Conservation (phyloP, 1,140 invertebrate genomes). For the Cardiocondyla obscurior region DNA sequence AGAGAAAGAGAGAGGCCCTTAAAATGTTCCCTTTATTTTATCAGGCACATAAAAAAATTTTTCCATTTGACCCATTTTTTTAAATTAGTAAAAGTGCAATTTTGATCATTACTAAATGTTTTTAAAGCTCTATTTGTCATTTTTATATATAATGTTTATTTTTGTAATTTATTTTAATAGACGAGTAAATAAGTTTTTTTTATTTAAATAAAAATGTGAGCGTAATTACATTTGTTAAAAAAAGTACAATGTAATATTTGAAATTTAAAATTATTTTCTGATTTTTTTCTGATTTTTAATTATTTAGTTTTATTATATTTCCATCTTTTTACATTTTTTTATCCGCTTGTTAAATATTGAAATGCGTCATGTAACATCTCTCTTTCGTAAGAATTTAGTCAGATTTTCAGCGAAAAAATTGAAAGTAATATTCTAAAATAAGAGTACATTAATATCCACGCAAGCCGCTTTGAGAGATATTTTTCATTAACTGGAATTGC, state of each 20-base stretch:
- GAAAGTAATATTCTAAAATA: conserved; percentile 43
- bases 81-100: background rate
- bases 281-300: background rate
- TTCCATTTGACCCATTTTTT: background rate
- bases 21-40: background rate
- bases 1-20: background rate
- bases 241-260: background rate
- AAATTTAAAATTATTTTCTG: too few species aligned
- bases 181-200: too few species aligned
- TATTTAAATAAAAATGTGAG: background rate
- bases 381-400: background rate
- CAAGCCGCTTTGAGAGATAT: conserved; percentile 45
- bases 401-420: background rate
- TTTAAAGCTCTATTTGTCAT: background rate
- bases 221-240: conserved; percentile 4
- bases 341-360: background rate
- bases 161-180: background rate
- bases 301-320: background rate
- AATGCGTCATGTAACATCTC: background rate
- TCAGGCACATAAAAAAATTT: background rate
- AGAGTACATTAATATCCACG: conserved; percentile 28
- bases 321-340: background rate
- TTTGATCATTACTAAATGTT: background rate
- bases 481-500: conserved; percentile 39
- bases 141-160: background rate